phyloP scores from a whole-genome alignment of 92 coral and sea anemone genomes.

The Parazoanthus atlanticus region DNA sequence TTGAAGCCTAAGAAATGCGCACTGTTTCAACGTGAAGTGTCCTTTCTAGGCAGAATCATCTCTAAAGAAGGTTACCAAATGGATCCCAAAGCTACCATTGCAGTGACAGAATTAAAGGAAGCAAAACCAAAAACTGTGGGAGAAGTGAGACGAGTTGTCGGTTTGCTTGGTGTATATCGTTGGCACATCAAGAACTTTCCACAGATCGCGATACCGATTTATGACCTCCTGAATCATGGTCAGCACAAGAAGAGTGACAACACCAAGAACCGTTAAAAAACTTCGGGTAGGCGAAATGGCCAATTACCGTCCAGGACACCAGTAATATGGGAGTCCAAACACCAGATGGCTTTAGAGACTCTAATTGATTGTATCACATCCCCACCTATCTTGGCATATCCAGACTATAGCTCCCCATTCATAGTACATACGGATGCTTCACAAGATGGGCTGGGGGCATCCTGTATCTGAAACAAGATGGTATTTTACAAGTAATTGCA shows the following conservation, averaged over 20 bases:
- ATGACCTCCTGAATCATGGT: slow-evolving; percentile 8
- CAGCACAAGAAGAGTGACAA: neutral
- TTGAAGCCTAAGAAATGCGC: slow-evolving; percentile 47
- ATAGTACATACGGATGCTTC: slow-evolving; percentile 50
- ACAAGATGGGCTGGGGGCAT: slow-evolving; percentile 49
- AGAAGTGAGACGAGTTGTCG: slow-evolving; percentile 29
- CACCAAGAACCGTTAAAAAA: neutral
- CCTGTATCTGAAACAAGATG: slow-evolving; percentile 48
- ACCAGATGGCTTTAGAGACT: slow-evolving; percentile 43
- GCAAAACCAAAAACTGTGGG: slow-evolving; percentile 36
- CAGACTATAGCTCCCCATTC: slow-evolving; percentile 38
- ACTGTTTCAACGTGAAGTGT: slow-evolving; percentile 54
- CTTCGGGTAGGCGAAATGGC: neutral
- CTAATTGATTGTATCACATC: slow-evolving; percentile 20
- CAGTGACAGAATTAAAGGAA: slow-evolving; percentile 14
- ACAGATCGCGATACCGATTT: slow-evolving; percentile 25
- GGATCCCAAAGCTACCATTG: slow-evolving; percentile 45
- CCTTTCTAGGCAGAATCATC: slow-evolving; percentile 41
- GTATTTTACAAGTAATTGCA: slow-evolving; percentile 39
- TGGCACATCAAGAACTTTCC: slow-evolving; percentile 41
- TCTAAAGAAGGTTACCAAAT: slow-evolving; percentile 39
- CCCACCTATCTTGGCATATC: slow-evolving; percentile 51
- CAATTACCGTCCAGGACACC: slow-evolving; percentile 27
- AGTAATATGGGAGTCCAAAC: slow-evolving; percentile 27
- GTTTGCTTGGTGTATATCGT: slow-evolving; percentile 42